Percentiles rank a stretch among this genome's conserved stretches.
Conservation (phyloP, 2,888 invertebrate species). For the Escarpia spicata region DNA sequence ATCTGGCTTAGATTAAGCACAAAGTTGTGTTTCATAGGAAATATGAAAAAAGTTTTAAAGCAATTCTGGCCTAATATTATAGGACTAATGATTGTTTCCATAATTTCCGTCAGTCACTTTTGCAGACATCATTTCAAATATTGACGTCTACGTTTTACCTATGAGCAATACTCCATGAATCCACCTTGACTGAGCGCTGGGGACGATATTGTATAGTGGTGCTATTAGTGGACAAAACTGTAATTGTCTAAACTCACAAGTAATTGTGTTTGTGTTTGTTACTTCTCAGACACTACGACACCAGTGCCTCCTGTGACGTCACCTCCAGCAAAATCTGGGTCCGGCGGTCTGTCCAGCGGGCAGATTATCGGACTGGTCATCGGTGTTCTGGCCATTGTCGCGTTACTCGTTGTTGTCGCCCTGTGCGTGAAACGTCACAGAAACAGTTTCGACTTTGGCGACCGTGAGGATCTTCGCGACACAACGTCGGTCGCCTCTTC, state of each 20-base stretch:
- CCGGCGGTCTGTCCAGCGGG: slow-evolving; percentile 22
- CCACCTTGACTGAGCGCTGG: too few species aligned
- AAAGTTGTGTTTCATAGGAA: too few species aligned
- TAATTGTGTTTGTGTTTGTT: background rate
- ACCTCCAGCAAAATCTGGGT: background rate
- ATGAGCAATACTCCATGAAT: too few species aligned
- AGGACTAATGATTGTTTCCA: too few species aligned
- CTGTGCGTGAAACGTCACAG: slow-evolving; percentile 4
- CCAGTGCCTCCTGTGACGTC: background rate
- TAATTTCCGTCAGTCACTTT: too few species aligned
- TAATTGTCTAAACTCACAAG: background rate
- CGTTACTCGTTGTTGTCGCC: slow-evolving; percentile 18
- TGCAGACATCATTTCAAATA: too few species aligned
- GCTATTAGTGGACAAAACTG: background rate
- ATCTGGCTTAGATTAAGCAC: too few species aligned
- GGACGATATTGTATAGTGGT: too few species aligned
- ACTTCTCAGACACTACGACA: background rate
- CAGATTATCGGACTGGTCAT: slow-evolving; percentile 30
- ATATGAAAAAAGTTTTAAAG: too few species aligned
- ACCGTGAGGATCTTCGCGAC: background rate
- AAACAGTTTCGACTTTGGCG: background rate
- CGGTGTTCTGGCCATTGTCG: slow-evolving; percentile 19
- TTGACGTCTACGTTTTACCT: too few species aligned
- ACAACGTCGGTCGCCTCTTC: background rate
- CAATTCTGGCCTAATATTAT: too few species aligned